Conservation (phyloP, 2,888 invertebrate genomes). For the Nemoura dubitans region DNA sequence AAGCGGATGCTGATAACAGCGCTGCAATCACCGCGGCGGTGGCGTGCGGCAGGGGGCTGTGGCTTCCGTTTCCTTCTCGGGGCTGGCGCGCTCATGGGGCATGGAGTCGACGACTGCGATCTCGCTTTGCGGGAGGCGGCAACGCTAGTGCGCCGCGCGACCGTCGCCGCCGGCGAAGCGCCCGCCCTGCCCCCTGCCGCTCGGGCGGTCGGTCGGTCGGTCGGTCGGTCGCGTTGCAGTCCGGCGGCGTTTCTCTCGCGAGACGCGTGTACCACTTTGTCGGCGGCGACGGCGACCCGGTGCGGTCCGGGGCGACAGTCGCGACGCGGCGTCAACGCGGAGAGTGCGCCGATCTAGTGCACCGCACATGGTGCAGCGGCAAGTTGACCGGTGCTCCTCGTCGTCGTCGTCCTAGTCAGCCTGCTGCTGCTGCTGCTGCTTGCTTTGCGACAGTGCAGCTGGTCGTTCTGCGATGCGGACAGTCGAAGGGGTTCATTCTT, state of each 20-base stretch:
- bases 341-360: not conserved
- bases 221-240: too few relatives aligned
- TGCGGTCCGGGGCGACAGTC: not conserved
- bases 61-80: constrained; percentile 32
- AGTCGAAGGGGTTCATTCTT: not conserved
- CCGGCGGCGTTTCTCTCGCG: not conserved
- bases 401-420: not conserved
- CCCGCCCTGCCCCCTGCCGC: too few relatives aligned
- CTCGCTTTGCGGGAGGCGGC: not conserved
- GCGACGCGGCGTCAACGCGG: not conserved
- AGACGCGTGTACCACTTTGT: not conserved
- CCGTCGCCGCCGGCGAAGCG: not conserved
- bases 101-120: not conserved
- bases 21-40: too few relatives aligned
- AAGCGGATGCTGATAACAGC: too few relatives aligned
- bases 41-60: not conserved
- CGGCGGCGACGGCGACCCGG: not conserved
- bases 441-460: not conserved
- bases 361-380: not conserved
- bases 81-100: not conserved
- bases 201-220: too few relatives aligned
- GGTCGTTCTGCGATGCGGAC: not conserved
- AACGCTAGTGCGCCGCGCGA: not conserved
- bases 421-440: too few relatives aligned
- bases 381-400: not conserved